Base-by-base conservation (phyloP, 2,888 invertebrate genomes). In the Phytoseiulus persimilis region DNA sequence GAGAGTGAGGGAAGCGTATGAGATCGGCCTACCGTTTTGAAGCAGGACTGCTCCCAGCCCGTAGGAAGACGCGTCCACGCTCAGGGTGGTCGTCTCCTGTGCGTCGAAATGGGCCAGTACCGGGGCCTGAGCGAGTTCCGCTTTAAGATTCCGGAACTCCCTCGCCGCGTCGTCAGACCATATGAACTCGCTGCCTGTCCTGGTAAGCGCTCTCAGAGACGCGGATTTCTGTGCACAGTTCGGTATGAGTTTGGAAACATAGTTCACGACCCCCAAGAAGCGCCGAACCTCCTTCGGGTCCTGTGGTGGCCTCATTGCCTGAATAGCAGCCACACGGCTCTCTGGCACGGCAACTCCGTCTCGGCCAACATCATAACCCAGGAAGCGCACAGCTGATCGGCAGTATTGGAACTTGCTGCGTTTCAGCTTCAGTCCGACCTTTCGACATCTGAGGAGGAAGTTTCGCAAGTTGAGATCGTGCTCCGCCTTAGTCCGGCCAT, bases 11-110 rank as follows among this genome's bases (percentile, higher is more conserved):
- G 92, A 92, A 0, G 92, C 92, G 91, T 92, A 93, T 0, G 92
- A 91, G 28, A 93, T 92, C 31, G 92, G 91, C 89, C 92, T 91
- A 83, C 91, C 90, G 90, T 91, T 89, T 89, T 92, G 92, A 31
- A 91, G 84, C 0, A 92, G 90, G 0, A 91, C 92, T 0, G 91
- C 92, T 0, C 92, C 92, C 31, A 92, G 65, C 5, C 92, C 92
- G 84, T 91, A 91, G 5, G 91, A 91, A 5, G 92, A 92, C 0
- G 92, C 91, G 91, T 93, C 92, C 6, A 92, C 92, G n/a, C 91
- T 90, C 9, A 92, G 84, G 2, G 90, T 90, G 0, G 91, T 91
- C 0, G 89, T 65, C 14, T 91, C 90, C 6, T 90, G 90, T 11
- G 91, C 90, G 90, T 92, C 92, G 90, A 91, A 93, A 89, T 91